phyloP scores from a whole-genome alignment of 64 coral and sea anemone genomes.

The Montipora efflorescens region DNA sequence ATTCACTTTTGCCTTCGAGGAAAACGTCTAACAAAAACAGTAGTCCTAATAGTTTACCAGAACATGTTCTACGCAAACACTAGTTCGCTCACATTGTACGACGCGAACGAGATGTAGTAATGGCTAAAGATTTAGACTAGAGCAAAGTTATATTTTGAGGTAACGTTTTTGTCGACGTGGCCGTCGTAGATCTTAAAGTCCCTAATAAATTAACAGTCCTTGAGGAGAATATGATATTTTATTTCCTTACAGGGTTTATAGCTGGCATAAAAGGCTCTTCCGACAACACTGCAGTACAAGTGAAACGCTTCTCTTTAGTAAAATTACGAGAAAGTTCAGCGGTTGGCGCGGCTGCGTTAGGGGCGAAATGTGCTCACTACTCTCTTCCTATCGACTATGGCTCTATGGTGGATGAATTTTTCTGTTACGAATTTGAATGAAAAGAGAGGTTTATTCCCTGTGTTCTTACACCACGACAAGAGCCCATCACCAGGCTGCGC shows the following conservation, averaged over 20 bases:
- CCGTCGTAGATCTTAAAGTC: too few species aligned
- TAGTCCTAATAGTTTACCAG: too few species aligned
- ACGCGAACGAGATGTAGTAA: too few species aligned
- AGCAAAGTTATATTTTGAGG: too few species aligned
- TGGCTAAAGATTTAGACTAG: too few species aligned
- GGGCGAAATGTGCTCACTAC: conserved; percentile 78
- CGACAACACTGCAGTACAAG: conserved; percentile 34
- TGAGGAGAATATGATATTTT: not conserved
- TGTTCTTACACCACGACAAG: not conserved
- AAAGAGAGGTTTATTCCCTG: not conserved
- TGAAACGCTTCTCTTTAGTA: conserved; percentile 58
- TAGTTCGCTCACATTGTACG: too few species aligned
- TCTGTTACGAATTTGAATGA: conserved; percentile 45
- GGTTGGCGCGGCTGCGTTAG: conserved; percentile 88
- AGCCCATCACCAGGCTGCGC: too few species aligned
- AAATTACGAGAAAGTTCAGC: conserved; percentile 74
- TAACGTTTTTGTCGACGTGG: too few species aligned
- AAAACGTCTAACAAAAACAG: too few species aligned
- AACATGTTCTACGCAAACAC: too few species aligned
- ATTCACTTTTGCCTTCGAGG: too few species aligned
- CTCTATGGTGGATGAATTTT: conserved; percentile 78
- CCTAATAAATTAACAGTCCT: too few species aligned
- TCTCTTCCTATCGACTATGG: conserved; percentile 75
- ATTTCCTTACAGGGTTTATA: conserved; percentile 77
- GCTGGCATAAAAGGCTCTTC: conserved; percentile 57